Base-by-base conservation (phyloP, 2,113 vertebrate species). In the Elephantulus edwardii region DNA sequence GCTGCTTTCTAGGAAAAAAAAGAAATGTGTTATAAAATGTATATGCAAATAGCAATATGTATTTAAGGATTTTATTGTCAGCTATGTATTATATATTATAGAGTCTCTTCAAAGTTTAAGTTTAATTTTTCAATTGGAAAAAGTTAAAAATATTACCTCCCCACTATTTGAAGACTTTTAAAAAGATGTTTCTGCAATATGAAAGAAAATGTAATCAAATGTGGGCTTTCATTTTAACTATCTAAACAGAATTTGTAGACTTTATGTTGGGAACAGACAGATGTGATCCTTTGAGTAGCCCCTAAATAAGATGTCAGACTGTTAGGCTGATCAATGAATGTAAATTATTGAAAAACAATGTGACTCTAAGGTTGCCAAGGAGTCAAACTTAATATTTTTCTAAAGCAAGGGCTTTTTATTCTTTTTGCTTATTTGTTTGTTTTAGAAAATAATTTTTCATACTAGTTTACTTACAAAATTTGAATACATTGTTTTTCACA, bases 291-390 rank as follows among this genome's bases (percentile, higher is more conserved):
- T 98, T 97, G 97, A 88, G 96, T 97, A 97, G 97, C 95, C 92
- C 96, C 97, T 97, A 98, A 97, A 97, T 97, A 97, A 96, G 88
- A 95, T 96, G 97, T 97, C 96, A 97, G 96, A 96, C 93, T 97
- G 94, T 97, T 97, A 93, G 52, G 78, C 94, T 42, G 62, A 98
- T 97, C 97, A 98, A 97, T 97, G 96, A 96, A 95, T 97, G 97
- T 97, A 97, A 97, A 95, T 97, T 97, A 97, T 96, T 97, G 95
- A 97, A 97, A 97, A 97, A 97, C 97, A 97, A 97, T 97, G 96
- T 95, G 97, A 97, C 96, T 96, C 94, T 95, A 95, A 97, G 94
- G 85, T 97, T 94, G 95, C 66, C 68, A 89, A 96, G 90, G 94
- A 97, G 96, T 96, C 87, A 87, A 97, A 79, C 90, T 92, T 90